These are phyloP conservation scores for Brassicogethes aeneus DNA, from an alignment of 2,888 invertebrate genomes.

Conservation along the genomic window DNA sequence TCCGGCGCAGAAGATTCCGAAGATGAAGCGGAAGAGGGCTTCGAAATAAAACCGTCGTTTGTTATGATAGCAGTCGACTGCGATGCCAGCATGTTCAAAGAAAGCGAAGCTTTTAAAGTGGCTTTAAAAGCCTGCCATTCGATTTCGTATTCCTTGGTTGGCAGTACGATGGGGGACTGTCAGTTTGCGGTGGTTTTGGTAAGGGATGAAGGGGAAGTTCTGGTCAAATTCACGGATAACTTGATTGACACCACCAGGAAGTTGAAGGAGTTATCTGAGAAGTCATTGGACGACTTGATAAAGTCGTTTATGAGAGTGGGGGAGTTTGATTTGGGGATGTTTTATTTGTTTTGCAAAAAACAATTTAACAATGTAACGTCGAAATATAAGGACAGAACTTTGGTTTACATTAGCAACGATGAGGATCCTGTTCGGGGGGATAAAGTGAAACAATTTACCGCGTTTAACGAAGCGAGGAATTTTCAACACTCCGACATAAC, in stretches of 20 bases:
- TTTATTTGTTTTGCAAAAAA: background rate
- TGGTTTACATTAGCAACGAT: background rate
- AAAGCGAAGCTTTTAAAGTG: too few species aligned
- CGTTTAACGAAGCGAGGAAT: background rate
- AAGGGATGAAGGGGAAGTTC: too few species aligned
- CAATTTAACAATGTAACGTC: background rate
- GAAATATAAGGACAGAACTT: background rate
- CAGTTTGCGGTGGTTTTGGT: too few species aligned
- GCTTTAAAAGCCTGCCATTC: too few species aligned
- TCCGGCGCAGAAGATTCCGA: too few species aligned
- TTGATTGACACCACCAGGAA: background rate
- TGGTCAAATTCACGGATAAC: background rate
- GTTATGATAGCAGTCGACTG: too few species aligned
- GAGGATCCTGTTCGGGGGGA: background rate
- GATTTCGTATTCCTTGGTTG: too few species aligned
- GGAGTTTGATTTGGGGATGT: background rate
- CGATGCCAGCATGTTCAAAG: too few species aligned
- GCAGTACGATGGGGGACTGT: too few species aligned
- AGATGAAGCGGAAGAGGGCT: too few species aligned
- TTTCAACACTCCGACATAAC: background rate
- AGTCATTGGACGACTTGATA: background rate
- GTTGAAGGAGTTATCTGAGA: background rate
- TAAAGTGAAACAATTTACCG: background rate
- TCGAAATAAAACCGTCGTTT: too few species aligned
- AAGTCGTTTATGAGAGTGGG: constrained; percentile 13